phyloP scores from a whole-genome alignment of 2,888 invertebrate genomes.

The Dryobota labecula region DNA sequence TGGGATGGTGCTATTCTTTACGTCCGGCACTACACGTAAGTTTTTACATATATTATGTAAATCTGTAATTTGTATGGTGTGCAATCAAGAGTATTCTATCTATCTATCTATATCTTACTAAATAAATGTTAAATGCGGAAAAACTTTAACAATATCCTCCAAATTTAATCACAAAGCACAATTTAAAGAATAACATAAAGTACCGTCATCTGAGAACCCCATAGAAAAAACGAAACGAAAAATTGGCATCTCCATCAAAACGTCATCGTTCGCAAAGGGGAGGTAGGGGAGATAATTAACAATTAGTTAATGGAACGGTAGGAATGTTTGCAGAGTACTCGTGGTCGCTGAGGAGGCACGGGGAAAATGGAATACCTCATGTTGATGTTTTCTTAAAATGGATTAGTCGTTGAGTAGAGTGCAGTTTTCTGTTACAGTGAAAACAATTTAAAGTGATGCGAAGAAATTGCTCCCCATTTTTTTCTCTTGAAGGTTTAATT shows the following conservation, averaged over 20 bases:
- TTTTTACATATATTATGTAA: too few relatives aligned
- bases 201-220: constrained; percentile 28
- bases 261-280: constrained; percentile 70
- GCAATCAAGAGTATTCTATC: too few relatives aligned
- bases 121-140: constrained; percentile 10
- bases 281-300: constrained; percentile 80
- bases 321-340: constrained; percentile 74
- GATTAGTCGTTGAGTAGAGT: constrained; percentile 64
- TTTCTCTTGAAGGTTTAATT: neutral
- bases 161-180: constrained; percentile 24
- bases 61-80: too few relatives aligned
- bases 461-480: constrained; percentile 16
- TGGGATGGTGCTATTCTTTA: too few relatives aligned
- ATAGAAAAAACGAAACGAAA: constrained; percentile 64
- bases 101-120: too few relatives aligned
- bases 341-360: constrained; percentile 66
- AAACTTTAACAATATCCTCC: constrained; percentile 17
- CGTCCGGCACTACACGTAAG: too few relatives aligned
- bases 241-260: constrained; percentile 78
- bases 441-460: constrained; percentile 44
- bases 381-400: constrained; percentile 66
- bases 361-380: constrained; percentile 65
- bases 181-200: constrained; percentile 31
- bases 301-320: constrained; percentile 82
- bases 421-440: constrained; percentile 51